These are phyloP conservation scores for Nebria ingens DNA, from an alignment of 1,140 invertebrate genomes.

Conservation along the genomic window DNA sequence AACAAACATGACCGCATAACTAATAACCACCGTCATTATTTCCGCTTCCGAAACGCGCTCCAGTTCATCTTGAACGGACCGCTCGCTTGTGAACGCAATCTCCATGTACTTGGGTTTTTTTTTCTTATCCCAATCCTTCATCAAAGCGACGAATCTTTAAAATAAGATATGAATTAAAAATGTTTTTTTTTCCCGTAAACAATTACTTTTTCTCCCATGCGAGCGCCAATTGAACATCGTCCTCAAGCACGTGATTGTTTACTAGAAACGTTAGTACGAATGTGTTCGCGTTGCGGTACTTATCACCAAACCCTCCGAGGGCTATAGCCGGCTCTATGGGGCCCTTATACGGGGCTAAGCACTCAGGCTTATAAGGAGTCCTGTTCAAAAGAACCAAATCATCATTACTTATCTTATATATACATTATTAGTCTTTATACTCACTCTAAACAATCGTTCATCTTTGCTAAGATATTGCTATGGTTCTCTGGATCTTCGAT, in stretches of 20 bases:
- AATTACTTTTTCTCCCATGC: constrained; percentile 64
- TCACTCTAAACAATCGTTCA: constrained; percentile 30
- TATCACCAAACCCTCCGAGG: constrained; percentile 58
- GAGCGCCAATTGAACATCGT: constrained; percentile 44
- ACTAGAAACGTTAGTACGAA: constrained; percentile 70
- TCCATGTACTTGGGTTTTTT: constrained; percentile 52
- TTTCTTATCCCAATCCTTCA: constrained; percentile 55
- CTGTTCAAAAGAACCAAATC: constrained; percentile 34
- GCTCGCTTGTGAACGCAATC: constrained; percentile 70
- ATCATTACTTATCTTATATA: neutral
- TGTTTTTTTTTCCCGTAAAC: neutral
- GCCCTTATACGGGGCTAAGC: constrained; percentile 72
- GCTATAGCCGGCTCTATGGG: constrained; percentile 73
- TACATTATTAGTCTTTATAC: constrained; percentile 6
- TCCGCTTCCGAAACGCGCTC: constrained; percentile 71
- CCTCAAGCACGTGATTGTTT: constrained; percentile 48
- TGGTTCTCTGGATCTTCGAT: constrained; percentile 32
- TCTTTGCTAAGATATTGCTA: constrained; percentile 37
- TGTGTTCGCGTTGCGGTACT: constrained; percentile 48
- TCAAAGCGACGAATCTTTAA: constrained; percentile 60
- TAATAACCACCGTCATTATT: constrained; percentile 68
- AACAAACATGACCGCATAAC: constrained; percentile 86
- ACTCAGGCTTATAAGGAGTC: constrained; percentile 49
- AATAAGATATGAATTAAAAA: constrained; percentile 10
- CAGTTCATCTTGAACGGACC: constrained; percentile 85